Conservation (phyloP, 1,140 invertebrate genomes). For the Camponotus vicinus region DNA sequence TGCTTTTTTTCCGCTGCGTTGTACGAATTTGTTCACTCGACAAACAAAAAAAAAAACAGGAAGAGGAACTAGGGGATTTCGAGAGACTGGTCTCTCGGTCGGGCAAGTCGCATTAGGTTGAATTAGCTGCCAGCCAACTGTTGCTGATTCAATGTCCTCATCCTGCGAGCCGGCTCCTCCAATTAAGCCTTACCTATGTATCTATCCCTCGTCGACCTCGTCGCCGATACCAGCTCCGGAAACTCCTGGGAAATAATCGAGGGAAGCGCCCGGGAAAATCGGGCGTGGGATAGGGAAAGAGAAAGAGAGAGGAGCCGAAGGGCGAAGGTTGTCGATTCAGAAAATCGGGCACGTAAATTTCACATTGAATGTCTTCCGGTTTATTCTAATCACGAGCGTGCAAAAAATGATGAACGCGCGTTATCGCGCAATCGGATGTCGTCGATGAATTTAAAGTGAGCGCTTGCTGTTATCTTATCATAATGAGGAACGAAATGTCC, state of each 20-base stretch:
- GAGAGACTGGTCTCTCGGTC: slow-evolving; percentile 25
- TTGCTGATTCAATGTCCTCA: slow-evolving; percentile 65
- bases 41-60: slow-evolving; percentile 1
- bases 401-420: slow-evolving; percentile 15
- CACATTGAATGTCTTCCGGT: neutral
- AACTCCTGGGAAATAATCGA: slow-evolving; percentile 58
- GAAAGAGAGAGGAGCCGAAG: slow-evolving; percentile 11
- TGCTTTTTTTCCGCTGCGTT: slow-evolving; percentile 17
- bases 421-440: slow-evolving; percentile 19
- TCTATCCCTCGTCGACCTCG: slow-evolving; percentile 31
- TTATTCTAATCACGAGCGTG: slow-evolving; percentile 21
- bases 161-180: slow-evolving; percentile 38
- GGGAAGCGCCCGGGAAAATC: slow-evolving; percentile 33
- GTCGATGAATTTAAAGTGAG: slow-evolving; percentile 7
- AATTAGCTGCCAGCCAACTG: slow-evolving; percentile 59
- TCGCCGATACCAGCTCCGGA: slow-evolving; percentile 25
- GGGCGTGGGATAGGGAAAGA: neutral
- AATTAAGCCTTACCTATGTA: slow-evolving; percentile 50
- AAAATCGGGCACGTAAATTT: slow-evolving; percentile 35
- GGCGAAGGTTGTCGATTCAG: slow-evolving; percentile 31
- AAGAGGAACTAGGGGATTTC: slow-evolving; percentile 3
- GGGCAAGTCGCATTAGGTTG: slow-evolving; percentile 40
- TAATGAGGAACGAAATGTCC: neutral
- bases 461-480: neutral
- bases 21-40: slow-evolving; percentile 39